Conservation (phyloP, 2,113 vertebrate genomes). For the Emydocephalus ijimae region DNA sequence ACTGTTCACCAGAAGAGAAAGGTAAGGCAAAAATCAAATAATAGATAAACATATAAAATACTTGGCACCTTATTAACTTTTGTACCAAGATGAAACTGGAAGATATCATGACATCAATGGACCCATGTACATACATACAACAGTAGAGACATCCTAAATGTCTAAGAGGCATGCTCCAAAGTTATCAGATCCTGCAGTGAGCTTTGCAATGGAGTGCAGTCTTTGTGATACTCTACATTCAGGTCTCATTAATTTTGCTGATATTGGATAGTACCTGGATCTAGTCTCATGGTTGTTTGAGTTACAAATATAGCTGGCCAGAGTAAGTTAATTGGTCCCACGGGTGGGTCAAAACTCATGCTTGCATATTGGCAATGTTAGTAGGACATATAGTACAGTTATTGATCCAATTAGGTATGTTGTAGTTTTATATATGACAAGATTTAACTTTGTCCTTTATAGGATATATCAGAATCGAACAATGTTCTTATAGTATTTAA, state of each 20-base stretch:
- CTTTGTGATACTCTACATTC: neutral
- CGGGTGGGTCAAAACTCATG: neutral
- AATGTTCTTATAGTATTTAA: neutral
- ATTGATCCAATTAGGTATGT: neutral
- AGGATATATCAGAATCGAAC: neutral
- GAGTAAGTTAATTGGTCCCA: neutral
- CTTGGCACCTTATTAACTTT: neutral
- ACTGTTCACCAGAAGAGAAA: neutral
- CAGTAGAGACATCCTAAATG: neutral
- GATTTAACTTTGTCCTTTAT: neutral
- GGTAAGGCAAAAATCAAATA: neutral
- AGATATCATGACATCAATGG: neutral
- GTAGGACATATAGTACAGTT: neutral
- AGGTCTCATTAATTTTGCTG: neutral
- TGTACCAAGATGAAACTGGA: neutral
- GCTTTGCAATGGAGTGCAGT: neutral
- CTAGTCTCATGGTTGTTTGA: neutral
- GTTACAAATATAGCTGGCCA: neutral
- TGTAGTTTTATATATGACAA: neutral
- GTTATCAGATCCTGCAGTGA: neutral
- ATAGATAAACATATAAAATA: neutral
- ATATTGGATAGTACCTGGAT: neutral
- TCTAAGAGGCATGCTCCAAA: neutral
- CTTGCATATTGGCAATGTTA: neutral
- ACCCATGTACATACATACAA: neutral